Evolutionary conservation across 2,797 vertebrate species (phyloP), one percentile per base, ranked within the genome.

Genomic region (Zenarchopterus dispar): DNA sequence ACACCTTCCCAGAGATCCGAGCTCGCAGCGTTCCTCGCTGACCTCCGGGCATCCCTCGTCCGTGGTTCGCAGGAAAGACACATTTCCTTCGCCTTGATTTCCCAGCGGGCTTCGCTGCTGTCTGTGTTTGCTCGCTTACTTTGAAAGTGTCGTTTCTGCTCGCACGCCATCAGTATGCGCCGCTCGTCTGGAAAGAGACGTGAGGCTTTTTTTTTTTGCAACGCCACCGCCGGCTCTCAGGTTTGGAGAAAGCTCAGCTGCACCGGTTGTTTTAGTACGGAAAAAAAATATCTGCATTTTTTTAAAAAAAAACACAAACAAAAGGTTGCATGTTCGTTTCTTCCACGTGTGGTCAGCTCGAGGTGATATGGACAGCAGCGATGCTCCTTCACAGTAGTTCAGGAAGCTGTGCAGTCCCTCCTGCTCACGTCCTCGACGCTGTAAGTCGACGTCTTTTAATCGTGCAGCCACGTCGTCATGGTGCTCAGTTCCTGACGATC

Each of bases 261-360:
- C 55, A 50, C 51, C 56, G 24, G 62, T 71, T 61, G 67, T 75
- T 81, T 60, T 56, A 74, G 72, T 61, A 66, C 50, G 65, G 22
- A 75, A 84, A 75, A 75, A 84, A 78, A 82, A 83, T 49, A 42
- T 53, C 59, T 79, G 46, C 56, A 50, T 64, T 78, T n/a, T n/a
- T 62, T 67, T 68, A 56, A 55, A 54, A 73, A 60, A 71, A 76
- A 77, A 33, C 9, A 53, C 43, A 65, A 66, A 55, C 46, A 50
- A 63, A 26, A 11, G 24, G 33, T 23, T 52, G 52, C 45, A 70
- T 28, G 9, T 62, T 86, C 64, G 58, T 68, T 6, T 61, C 13
- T 24, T 11, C 70, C 18, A 15, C 16, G 15, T 39, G 36, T 15
- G 36, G 13, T 13, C 3, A 15, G 36, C 36, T 39, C 36, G 16